Conservation (phyloP, 2,888 invertebrate genomes). For the Dicranocentrus wangi region DNA sequence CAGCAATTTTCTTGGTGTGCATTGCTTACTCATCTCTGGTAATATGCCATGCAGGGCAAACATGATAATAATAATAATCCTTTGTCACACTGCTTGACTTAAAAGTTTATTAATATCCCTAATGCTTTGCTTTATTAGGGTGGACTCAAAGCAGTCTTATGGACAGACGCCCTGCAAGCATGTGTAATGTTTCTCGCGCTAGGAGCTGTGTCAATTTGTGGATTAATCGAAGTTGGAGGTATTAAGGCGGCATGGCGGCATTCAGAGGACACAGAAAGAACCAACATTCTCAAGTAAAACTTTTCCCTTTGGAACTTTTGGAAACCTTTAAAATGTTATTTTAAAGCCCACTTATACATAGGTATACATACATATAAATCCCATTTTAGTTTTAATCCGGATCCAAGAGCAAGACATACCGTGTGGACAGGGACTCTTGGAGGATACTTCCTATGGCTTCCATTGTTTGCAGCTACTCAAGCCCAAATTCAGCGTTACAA, state of each 20-base stretch:
- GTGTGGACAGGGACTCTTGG: conserved; percentile 67
- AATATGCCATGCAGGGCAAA: too few relatives aligned
- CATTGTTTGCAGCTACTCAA: conserved; percentile 68
- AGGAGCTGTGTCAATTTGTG: conserved; percentile 53
- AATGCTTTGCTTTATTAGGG: conserved; percentile 19
- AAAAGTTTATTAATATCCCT: not conserved
- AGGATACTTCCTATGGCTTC: conserved; percentile 66
- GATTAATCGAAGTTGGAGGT: conserved; percentile 67
- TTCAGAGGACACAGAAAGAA: conserved; percentile 55
- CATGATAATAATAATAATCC: too few relatives aligned
- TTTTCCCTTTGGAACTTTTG: not conserved
- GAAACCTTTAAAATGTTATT: not conserved
- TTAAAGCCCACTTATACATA: too few relatives aligned
- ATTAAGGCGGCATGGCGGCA: conserved; percentile 52
- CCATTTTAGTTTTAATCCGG: conserved; percentile 6
- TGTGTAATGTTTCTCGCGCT: conserved; percentile 64
- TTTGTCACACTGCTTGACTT: too few relatives aligned
- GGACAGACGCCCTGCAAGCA: conserved; percentile 68
- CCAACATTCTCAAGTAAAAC: conserved; percentile 50
- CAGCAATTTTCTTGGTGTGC: conserved; percentile 68
- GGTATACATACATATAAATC: too few relatives aligned
- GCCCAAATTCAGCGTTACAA: conserved; percentile 70
- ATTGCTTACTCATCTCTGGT: conserved; percentile 67
- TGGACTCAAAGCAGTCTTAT: conserved; percentile 64
- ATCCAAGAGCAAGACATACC: conserved; percentile 66